Percentiles rank a stretch among this genome's conserved stretches.
phyloP scores from a whole-genome alignment of 2,797 vertebrate genomes.

The Clarias fuscus region DNA sequence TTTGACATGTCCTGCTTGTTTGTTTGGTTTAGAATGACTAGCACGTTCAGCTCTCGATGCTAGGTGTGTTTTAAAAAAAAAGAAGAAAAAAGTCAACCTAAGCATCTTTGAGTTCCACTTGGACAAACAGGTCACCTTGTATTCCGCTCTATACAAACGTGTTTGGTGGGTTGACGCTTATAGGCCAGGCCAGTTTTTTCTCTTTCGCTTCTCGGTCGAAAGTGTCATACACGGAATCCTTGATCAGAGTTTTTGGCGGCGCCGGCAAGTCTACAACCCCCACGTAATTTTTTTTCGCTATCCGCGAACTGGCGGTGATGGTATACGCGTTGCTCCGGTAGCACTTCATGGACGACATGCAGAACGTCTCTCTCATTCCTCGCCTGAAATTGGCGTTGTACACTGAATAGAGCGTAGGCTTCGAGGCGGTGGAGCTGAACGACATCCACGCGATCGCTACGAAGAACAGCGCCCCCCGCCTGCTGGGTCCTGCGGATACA shows the following conservation, averaged over 20 bases:
- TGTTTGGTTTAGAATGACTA: background rate
- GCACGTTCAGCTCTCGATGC: background rate
- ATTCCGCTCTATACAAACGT: constrained; percentile 80
- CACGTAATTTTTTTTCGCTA: constrained; percentile 94
- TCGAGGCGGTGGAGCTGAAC: constrained; percentile 90
- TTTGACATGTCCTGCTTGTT: background rate
- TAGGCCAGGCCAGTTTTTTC: constrained; percentile 93
- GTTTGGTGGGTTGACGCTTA: constrained; percentile 87
- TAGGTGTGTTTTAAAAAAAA: background rate
- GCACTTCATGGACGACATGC: constrained; percentile 96
- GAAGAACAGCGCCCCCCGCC: constrained; percentile 81
- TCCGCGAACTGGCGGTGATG: constrained; percentile 90
- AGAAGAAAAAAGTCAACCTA: background rate
- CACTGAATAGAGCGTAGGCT: constrained; percentile 85
- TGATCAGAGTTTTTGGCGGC: constrained; percentile 76
- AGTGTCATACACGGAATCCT: constrained; percentile 83
- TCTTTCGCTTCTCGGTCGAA: constrained; percentile 89
- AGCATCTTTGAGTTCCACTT: constrained; percentile 22
- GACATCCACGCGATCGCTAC: constrained; percentile 80
- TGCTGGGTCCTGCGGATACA: constrained; percentile 64
- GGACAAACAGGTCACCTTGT: background rate
- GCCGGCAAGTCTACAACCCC: constrained; percentile 86
- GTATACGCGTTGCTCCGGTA: constrained; percentile 97
- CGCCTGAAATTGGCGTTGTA: constrained; percentile 91
- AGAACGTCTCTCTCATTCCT: constrained; percentile 94